Percentiles rank a stretch among this genome's conserved stretches.
Conservation (phyloP, 1,140 invertebrate genomes). For the Tetramorium parvispinum region DNA sequence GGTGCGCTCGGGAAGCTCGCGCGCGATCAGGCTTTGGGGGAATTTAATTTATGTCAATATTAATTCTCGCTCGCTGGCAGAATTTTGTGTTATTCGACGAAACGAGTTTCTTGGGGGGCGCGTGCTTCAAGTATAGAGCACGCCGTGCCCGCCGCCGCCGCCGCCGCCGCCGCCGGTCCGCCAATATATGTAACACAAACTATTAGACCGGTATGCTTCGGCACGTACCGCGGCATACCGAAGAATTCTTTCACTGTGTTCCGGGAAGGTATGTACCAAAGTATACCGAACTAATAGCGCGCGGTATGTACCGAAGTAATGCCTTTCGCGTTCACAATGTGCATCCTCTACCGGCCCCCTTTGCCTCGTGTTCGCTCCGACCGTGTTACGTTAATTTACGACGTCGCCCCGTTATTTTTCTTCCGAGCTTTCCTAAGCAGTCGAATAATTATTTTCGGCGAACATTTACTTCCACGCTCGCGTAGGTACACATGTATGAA, state of each 20-base stretch:
- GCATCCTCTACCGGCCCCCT: not conserved
- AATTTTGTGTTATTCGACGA: conserved; percentile 63
- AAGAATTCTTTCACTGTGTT: conserved; percentile 61
- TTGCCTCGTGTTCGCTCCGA: not conserved
- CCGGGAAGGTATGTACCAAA: conserved; percentile 56
- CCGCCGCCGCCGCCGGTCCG: conserved; percentile 2
- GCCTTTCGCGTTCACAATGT: conserved; percentile 60
- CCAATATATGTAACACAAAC: conserved; percentile 59
- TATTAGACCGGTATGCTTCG: conserved; percentile 61
- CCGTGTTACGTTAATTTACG: conserved; percentile 53
- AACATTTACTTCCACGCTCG: not conserved
- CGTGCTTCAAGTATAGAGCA: conserved; percentile 55
- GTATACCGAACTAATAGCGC: conserved; percentile 61
- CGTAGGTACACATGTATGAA: too few species aligned
- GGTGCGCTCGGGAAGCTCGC: conserved; percentile 36
- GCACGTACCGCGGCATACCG: conserved; percentile 62
- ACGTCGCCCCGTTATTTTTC: conserved; percentile 17
- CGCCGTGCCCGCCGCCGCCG: not conserved
- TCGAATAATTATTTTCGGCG: conserved; percentile 34
- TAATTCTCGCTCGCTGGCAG: conserved; percentile 60
- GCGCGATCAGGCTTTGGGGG: conserved; percentile 35
- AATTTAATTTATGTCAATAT: conserved; percentile 64
- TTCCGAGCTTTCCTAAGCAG: not conserved
- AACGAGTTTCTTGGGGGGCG: conserved; percentile 58
- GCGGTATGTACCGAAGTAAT: conserved; percentile 62